Conservation (phyloP, 1,140 invertebrate genomes). For the Parapsyche elsis region DNA sequence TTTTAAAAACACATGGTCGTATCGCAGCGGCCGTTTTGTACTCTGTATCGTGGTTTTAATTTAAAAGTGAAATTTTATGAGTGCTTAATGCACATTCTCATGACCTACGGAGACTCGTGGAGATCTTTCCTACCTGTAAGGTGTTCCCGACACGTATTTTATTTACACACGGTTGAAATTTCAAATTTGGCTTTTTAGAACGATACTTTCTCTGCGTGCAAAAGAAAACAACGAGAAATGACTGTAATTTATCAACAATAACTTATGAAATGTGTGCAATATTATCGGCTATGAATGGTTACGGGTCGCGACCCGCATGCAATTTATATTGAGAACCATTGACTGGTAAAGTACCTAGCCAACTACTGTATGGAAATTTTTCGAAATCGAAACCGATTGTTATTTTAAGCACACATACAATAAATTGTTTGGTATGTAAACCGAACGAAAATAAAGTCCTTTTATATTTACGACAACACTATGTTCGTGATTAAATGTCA, state of each 20-base stretch:
- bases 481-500: conserved; percentile 27
- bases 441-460: background rate
- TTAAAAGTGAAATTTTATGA: too few relatives aligned
- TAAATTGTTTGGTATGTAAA: background rate
- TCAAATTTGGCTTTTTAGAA: background rate
- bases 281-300: background rate
- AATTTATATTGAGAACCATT: background rate
- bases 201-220: background rate
- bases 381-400: background rate
- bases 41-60: too few relatives aligned
- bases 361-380: background rate
- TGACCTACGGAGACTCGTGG: too few relatives aligned
- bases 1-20: too few relatives aligned
- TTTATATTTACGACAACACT: background rate
- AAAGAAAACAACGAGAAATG: background rate
- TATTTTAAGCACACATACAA: background rate
- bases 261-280: background rate
- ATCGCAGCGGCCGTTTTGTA: too few relatives aligned
- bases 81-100: too few relatives aligned
- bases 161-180: background rate
- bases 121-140: background rate
- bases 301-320: background rate
- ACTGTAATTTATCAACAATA: conserved; percentile 1
- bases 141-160: background rate
- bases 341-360: background rate